Percentiles rank a stretch among this genome's conserved stretches.
These are phyloP conservation scores for Rhamphomyia laevipes DNA, from an alignment of 2,888 invertebrate genomes.

Conservation along the genomic window DNA sequence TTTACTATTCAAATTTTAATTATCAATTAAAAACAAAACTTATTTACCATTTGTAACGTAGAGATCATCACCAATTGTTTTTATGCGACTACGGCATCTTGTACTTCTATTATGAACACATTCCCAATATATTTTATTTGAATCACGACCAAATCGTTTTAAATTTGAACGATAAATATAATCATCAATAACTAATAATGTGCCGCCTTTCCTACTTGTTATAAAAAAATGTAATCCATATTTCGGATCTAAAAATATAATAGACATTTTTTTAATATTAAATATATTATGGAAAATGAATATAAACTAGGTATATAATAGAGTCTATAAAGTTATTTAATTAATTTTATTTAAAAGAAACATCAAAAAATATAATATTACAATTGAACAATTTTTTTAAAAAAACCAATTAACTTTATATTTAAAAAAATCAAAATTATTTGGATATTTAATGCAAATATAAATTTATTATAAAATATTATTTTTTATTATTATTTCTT, in stretches of 20 bases:
- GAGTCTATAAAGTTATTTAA: no score
- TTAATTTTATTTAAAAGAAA: no score
- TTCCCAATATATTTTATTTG: conserved; percentile 37
- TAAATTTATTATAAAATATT: no score
- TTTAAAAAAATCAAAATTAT: no score
- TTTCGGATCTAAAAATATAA: conserved; percentile 14
- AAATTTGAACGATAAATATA: conserved; percentile 37
- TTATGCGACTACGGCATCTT: conserved; percentile 36
- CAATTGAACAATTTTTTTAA: no score
- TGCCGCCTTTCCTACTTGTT: conserved; percentile 36
- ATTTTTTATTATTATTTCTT: no score
- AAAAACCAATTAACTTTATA: no score
- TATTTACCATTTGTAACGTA: conserved; percentile 34
- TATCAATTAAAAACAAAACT: not conserved
- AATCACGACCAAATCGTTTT: conserved; percentile 30
- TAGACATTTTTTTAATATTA: no score
- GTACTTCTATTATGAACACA: conserved; percentile 36
- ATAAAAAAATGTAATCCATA: conserved; percentile 34
- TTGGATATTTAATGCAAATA: no score
- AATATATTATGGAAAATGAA: no score
- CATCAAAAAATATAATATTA: no score
- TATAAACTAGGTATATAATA: no score
- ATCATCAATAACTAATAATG: conserved; percentile 32
- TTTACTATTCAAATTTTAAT: not conserved
- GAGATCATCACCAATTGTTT: conserved; percentile 35